Percentiles rank a stretch among this genome's conserved stretches.
Evolutionary conservation across 2,797 vertebrate species (phyloP).

Genomic region (Capromys pilorides): DNA sequence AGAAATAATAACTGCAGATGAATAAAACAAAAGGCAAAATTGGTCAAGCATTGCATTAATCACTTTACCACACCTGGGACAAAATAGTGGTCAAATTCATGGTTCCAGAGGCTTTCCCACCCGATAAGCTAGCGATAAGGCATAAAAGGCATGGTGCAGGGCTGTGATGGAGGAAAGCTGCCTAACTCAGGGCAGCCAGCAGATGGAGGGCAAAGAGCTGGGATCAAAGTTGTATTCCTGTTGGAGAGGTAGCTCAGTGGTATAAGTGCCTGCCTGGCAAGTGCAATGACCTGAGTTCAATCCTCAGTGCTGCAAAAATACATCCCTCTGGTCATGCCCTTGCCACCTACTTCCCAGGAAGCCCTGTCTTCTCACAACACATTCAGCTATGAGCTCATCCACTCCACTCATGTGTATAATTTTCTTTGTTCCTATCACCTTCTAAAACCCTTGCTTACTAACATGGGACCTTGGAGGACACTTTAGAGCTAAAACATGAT

Average conservation of each 20-base stretch:
- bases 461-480: background rate
- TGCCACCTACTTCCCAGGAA: background rate
- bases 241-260: too few species aligned
- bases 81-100: background rate
- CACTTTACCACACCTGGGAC: background rate
- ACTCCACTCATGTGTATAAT: background rate
- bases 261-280: too few species aligned
- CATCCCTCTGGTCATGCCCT: background rate
- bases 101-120: background rate
- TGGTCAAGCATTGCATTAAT: background rate
- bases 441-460: background rate
- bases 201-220: background rate
- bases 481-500: background rate
- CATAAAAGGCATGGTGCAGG: background rate
- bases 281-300: too few species aligned
- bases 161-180: background rate
- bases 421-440: background rate
- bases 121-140: background rate
- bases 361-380: background rate
- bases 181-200: background rate
- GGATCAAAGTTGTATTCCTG: background rate
- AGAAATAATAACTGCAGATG: slow-evolving; percentile 8
- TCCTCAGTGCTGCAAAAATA: too few species aligned
- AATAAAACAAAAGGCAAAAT: background rate
- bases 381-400: background rate